phyloP scores from a whole-genome alignment of 2,797 vertebrate genomes.

The Artibeus jamaicensis region DNA sequence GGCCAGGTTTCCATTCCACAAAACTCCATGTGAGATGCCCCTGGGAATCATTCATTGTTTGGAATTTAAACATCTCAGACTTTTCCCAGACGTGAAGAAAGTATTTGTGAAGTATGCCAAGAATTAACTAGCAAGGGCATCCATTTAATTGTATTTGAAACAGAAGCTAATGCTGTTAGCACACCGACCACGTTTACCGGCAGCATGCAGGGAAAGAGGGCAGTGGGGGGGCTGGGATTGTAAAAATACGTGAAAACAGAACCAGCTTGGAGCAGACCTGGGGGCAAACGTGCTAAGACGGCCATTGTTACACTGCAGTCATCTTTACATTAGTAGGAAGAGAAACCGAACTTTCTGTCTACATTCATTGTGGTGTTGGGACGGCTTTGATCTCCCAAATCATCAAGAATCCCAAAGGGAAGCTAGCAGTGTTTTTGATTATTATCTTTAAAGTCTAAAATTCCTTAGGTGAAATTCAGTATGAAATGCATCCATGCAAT shows the following conservation, averaged over 20 bases:
- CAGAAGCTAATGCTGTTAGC: constrained; percentile 82
- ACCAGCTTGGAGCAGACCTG: constrained; percentile 59
- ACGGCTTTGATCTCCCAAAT: constrained; percentile 83
- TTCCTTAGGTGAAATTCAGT: constrained; percentile 88
- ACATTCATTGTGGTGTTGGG: constrained; percentile 71
- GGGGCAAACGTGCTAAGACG: constrained; percentile 65
- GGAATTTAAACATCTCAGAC: constrained; percentile 80
- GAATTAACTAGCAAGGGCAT: constrained; percentile 80
- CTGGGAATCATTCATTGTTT: constrained; percentile 69
- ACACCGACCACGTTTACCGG: constrained; percentile 55
- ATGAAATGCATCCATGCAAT: constrained; percentile 85
- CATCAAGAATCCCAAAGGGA: constrained; percentile 85
- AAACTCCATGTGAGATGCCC: constrained; percentile 49
- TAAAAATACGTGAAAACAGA: constrained; percentile 71
- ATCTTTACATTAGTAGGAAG: constrained; percentile 72
- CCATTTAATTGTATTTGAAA: constrained; percentile 83
- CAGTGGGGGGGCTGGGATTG: constrained; percentile 11
- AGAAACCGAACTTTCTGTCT: constrained; percentile 76
- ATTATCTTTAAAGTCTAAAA: constrained; percentile 87
- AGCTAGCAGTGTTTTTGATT: constrained; percentile 85
- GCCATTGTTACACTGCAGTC: constrained; percentile 63
- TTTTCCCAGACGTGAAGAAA: constrained; percentile 76
- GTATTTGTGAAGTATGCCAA: constrained; percentile 82
- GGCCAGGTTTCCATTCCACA: constrained; percentile 46
- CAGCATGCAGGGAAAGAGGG: constrained; percentile 66